A percentile compares a stretch with the other conserved stretches of the same genome.
These are phyloP conservation scores for Triplophysa yarkandensis DNA, from an alignment of 2,797 vertebrate species.

Conservation along the genomic window DNA sequence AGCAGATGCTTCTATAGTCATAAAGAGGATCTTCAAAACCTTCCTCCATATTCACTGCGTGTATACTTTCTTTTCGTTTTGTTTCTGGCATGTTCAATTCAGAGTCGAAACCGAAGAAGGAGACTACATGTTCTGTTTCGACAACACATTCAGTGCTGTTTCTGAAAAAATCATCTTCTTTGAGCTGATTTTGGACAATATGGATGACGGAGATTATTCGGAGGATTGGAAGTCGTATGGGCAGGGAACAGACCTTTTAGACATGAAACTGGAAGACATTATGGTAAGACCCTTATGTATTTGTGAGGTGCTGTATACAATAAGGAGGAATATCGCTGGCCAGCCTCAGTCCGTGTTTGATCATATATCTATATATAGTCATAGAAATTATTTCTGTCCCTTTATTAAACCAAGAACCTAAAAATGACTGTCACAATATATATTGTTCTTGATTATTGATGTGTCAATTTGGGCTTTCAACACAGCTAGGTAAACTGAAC, in stretches of 20 bases:
- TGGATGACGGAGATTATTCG: constrained; percentile 81
- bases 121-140: constrained; percentile 99
- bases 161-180: constrained; percentile 98
- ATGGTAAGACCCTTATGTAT: constrained; percentile 77
- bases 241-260: constrained; percentile 88
- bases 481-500: not conserved
- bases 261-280: constrained; percentile 97
- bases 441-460: not conserved
- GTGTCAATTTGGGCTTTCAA: not conserved
- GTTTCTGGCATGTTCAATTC: constrained; percentile 30
- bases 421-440: too few species aligned
- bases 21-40: not conserved
- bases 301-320: not conserved
- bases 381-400: too few species aligned
- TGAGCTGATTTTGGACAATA: constrained; percentile 96
- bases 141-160: constrained; percentile 93
- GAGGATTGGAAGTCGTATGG: constrained; percentile 94
- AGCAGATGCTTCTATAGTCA: not conserved
- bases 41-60: not conserved
- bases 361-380: too few species aligned
- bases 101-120: constrained; percentile 92
- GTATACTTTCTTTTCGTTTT: not conserved
- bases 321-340: not conserved
- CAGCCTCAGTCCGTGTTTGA: too few species aligned
- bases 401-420: too few species aligned